Evolutionary conservation across 2,797 vertebrate genomes (phyloP), one percentile per base, ranked within the genome.

Genomic region (Peromyscus aztecus): DNA sequence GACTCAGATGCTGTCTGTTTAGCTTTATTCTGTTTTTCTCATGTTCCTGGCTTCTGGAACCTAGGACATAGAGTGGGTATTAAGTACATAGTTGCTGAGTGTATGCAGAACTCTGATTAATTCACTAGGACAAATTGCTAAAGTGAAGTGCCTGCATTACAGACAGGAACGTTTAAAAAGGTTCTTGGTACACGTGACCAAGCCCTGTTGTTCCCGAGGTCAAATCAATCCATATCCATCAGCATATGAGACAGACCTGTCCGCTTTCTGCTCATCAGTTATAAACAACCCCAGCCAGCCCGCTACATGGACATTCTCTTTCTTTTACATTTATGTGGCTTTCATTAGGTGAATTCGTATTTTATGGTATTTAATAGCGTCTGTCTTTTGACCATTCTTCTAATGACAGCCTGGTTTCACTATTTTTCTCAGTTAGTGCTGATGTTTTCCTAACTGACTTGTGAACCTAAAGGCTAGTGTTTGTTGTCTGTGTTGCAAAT

Each of bases 401-500:
- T 83, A 94, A 90, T 96, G 57, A 40, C 73, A n/a, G 16, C 43
- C 94, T 87, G 69, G 31, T 92, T 84, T 78, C 24, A 63, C 0
- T 91, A 65, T 82, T 91, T 86, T 90, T 90, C 84, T 90, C 57
- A 77, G 80, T 89, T 89, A 55, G 52, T 86, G 12, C 77, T 93
- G 12, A 17, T 91, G 29, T 86, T 90, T 95, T 90, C 49, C 52
- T 96, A 55, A 73, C 52, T 82, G 61, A 89, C 57, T 92, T 88
- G n/a, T 52, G 37, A 71, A 67, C 13, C 57, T 67, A 83, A 83
- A 65, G 23, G 8, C 92, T 91, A 78, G 61, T 92, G 76, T 90
- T 92, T 89, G 34, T 89, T 92, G 59, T 88, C 73, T 75, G 27
- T 89, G 34, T 95, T 94, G 40, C 31, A 94, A 46, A 75, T 96